Conservation (phyloP, 2,113 vertebrate genomes). For the Elephantulus edwardii region DNA sequence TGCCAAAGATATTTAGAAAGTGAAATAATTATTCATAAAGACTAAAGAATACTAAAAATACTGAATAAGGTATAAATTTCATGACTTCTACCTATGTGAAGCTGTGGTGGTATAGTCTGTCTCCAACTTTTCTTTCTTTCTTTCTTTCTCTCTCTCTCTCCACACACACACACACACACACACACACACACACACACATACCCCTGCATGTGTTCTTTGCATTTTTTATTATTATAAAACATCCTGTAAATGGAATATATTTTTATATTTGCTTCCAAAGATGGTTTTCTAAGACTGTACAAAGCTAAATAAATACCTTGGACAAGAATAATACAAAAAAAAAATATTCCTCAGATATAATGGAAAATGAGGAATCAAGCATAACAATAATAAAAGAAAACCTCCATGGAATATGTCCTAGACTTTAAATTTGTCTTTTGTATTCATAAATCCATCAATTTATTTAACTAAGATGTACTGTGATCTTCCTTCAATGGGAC, state of each 20-base stretch:
- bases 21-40: background rate
- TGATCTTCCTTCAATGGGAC: background rate
- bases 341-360: background rate
- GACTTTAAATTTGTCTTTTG: background rate
- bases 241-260: conserved; percentile 39
- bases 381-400: background rate
- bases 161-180: too few relatives aligned
- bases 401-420: background rate
- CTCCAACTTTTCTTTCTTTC: too few relatives aligned
- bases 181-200: too few relatives aligned
- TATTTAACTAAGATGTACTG: too few relatives aligned
- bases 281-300: conserved; percentile 48
- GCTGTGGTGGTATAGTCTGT: too few relatives aligned
- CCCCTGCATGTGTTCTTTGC: conserved; percentile 32
- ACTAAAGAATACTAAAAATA: background rate
- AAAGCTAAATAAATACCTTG: conserved; percentile 19
- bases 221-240: conserved; percentile 34
- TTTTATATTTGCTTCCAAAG: conserved; percentile 48
- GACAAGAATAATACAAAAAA: conserved; percentile 9
- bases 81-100: background rate
- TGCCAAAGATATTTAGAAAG: background rate
- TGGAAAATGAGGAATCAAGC: background rate
- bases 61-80: background rate
- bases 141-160: too few relatives aligned
- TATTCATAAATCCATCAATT: too few relatives aligned